Evolutionary conservation across 2,888 invertebrate species (phyloP).

Genomic region (Macrosoma leucophasiata): DNA sequence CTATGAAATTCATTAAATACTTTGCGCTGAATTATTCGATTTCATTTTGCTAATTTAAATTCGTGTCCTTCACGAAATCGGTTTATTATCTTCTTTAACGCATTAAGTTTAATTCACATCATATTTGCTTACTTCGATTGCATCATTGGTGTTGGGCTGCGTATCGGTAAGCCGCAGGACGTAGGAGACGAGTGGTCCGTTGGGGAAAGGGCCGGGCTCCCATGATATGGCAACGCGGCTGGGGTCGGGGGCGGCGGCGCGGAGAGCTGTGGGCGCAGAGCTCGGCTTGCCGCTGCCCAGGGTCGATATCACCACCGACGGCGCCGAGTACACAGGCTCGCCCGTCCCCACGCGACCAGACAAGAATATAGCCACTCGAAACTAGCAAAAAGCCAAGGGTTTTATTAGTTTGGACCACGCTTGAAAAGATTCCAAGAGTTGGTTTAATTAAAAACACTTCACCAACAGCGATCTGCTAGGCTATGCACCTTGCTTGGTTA

Average conservation of each 20-base stretch:
- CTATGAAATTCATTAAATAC: too few relatives aligned
- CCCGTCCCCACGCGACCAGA: slow-evolving; percentile 80
- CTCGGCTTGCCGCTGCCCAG: slow-evolving; percentile 83
- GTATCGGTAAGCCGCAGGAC: slow-evolving; percentile 81
- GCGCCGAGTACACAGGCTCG: slow-evolving; percentile 83
- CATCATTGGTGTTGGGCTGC: slow-evolving; percentile 74
- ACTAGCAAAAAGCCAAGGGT: too few relatives aligned
- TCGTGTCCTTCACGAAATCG: too few relatives aligned
- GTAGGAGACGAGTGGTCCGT: slow-evolving; percentile 92
- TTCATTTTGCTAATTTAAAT: too few relatives aligned
- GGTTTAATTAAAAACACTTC: too few relatives aligned
- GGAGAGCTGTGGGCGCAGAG: slow-evolving; percentile 84
- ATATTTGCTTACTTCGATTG: slow-evolving; percentile 80
- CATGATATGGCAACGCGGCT: slow-evolving; percentile 91
- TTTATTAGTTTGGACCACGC: too few relatives aligned
- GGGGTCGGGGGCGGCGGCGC: slow-evolving; percentile 86
- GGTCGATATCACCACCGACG: slow-evolving; percentile 86
- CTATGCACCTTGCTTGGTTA: too few relatives aligned
- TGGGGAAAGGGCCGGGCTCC: slow-evolving; percentile 90
- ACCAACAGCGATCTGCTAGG: too few relatives aligned
- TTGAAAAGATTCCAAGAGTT: too few relatives aligned
- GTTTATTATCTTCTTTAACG: too few relatives aligned
- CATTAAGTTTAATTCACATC: too few relatives aligned
- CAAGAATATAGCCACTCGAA: slow-evolving; percentile 88
- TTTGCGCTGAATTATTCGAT: too few relatives aligned